Base-by-base conservation (phyloP, 2,797 vertebrate genomes). In the Pagetopsis macropterus region DNA sequence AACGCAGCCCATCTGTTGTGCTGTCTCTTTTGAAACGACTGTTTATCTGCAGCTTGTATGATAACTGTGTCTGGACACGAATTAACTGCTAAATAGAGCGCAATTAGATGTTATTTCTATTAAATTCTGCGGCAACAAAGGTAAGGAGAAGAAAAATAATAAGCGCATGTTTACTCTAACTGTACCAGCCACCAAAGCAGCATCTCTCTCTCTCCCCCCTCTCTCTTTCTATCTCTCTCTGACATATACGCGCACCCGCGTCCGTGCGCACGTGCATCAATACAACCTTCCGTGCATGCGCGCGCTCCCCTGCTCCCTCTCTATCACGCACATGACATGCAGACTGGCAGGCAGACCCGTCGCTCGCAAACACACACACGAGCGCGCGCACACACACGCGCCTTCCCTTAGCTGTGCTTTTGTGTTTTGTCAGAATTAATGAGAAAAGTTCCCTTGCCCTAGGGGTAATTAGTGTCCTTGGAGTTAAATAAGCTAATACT, bases 401-500 rank as follows among this genome's bases (percentile, higher is more conserved):
- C 95, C 96, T 95, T 95, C 93, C 94, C 92, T 97, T 95, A 96
- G 95, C 96, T 97, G 96, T 96, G 98, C 98, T 99, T 99, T 99
- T 99, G 97, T 98, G 96, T 99, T 98, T 99, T 98, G 97, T 99
- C 97, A 97, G 97, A 99, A 98, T 99, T 99, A 99, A 99, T 99
- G 98, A 99, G 98, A 99, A 98, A 99, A 98, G 97, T 99, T 98
- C 96, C 96, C 96, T 96, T 98, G 98, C 98, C 98, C 97, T 98
- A 96, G 97, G 98, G 98, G 97, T 99, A 99, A 99, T 99, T 99
- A 99, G 97, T 99, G 98, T 99, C 98, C 98, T 99, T 99, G 97
- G 98, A 99, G 98, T 99, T 99, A 99, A 99, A 99, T 99, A 99
- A 99, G 98, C 98, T 98, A 97, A 99, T 98, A 98, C 97, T 97